Percentiles rank a stretch among this genome's conserved stretches.
phyloP scores from a whole-genome alignment of 2,797 vertebrate genomes.

The Cossypha caffra region DNA sequence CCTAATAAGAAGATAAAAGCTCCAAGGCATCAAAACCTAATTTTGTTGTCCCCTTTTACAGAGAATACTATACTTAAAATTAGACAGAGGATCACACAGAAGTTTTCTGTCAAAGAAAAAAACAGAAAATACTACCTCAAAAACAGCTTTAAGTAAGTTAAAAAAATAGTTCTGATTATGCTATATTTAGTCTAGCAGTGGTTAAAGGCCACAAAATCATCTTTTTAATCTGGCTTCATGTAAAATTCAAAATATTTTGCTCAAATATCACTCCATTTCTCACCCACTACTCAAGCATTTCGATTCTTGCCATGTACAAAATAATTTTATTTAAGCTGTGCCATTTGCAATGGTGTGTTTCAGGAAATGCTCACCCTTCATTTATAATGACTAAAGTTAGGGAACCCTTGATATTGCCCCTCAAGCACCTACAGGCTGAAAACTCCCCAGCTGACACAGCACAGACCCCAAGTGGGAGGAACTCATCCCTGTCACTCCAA shows the following conservation, averaged over 20 bases:
- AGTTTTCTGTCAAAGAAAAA: neutral
- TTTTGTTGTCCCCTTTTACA: neutral
- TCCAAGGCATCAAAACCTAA: neutral
- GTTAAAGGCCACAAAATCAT: neutral
- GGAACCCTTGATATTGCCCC: neutral
- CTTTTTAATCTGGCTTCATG: neutral
- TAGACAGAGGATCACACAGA: neutral
- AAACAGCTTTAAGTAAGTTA: neutral
- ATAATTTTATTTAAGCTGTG: neutral
- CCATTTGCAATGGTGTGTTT: neutral
- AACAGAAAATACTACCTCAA: neutral
- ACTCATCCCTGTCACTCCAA: neutral
- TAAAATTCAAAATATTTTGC: neutral
- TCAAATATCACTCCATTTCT: neutral
- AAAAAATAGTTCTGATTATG: neutral
- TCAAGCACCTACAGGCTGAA: neutral
- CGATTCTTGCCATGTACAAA: neutral
- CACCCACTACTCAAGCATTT: neutral
- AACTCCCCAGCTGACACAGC: neutral
- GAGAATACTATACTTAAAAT: neutral
- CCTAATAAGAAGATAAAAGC: neutral
- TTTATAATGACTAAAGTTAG: neutral
- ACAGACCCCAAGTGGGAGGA: neutral
- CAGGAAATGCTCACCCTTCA: neutral
- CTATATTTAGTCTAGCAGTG: neutral